Conservation (phyloP, 2,888 invertebrate species). For the Yponomeuta plumbellus region DNA sequence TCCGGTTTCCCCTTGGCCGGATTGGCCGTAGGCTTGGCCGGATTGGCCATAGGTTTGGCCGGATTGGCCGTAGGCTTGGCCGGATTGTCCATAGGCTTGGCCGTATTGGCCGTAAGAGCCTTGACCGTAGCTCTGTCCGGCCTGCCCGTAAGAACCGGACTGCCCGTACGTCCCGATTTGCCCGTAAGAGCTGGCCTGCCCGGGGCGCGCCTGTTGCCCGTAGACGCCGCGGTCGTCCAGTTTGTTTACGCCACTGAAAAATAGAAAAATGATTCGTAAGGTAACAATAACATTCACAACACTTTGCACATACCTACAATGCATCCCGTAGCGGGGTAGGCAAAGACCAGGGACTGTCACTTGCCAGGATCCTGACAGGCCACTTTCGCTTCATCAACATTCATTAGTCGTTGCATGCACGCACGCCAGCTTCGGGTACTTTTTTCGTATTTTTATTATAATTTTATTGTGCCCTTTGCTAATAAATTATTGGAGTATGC, state of each 20-base stretch:
- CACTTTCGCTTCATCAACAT: too few species aligned
- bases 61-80: slow-evolving; percentile 28
- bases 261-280: not conserved
- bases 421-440: too few species aligned
- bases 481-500: too few species aligned
- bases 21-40: slow-evolving; percentile 23
- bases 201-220: slow-evolving; percentile 8
- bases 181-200: not conserved
- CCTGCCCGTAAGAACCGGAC: slow-evolving; percentile 27
- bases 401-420: too few species aligned
- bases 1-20: slow-evolving; percentile 23
- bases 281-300: not conserved
- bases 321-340: too few species aligned
- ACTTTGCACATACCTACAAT: too few species aligned
- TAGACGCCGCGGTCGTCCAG: slow-evolving; percentile 32
- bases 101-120: slow-evolving; percentile 18
- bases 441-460: too few species aligned
- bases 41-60: slow-evolving; percentile 28
- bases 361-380: too few species aligned
- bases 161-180: slow-evolving; percentile 26
- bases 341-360: too few species aligned
- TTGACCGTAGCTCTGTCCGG: slow-evolving; percentile 20
- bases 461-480: too few species aligned
- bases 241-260: slow-evolving; percentile 43
- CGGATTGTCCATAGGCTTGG: slow-evolving; percentile 27